A percentile compares a stretch with the other conserved stretches of the same genome.
These are phyloP conservation scores for Willisornis vidua DNA, from an alignment of 2,113 vertebrate species.

Conservation along the genomic window DNA sequence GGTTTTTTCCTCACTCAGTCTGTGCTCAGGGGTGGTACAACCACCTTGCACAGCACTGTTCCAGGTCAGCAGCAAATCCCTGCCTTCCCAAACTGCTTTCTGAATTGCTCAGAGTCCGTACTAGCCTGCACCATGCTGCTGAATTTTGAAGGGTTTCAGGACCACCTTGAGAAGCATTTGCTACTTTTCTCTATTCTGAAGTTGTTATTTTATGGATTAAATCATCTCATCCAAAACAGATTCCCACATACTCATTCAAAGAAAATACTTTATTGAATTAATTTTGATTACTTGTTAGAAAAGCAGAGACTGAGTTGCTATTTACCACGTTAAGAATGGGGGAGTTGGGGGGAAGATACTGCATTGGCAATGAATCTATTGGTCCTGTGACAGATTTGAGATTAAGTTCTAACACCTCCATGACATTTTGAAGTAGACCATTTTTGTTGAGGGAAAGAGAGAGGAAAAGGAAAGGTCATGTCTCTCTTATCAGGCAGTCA, in stretches of 20 bases:
- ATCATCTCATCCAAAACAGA: background rate
- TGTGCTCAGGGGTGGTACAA: background rate
- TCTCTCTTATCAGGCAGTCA: conserved; percentile 71
- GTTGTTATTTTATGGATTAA: background rate
- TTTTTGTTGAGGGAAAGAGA: conserved; percentile 67
- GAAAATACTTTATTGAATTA: background rate
- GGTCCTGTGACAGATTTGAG: conserved; percentile 65
- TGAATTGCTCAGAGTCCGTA: background rate
- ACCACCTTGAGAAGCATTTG: background rate
- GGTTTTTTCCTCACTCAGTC: background rate
- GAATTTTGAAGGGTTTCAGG: background rate
- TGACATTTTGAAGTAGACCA: conserved; percentile 74
- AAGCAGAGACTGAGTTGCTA: background rate
- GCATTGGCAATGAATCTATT: conserved; percentile 62
- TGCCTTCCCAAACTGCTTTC: background rate
- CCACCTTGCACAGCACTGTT: accelerated
- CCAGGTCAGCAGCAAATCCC: background rate
- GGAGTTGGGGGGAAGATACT: background rate
- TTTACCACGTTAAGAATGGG: background rate
- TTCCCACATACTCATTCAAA: background rate
- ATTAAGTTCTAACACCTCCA: conserved; percentile 67
- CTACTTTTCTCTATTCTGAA: background rate
- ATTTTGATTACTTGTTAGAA: background rate
- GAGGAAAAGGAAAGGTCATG: conserved; percentile 71
- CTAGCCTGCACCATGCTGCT: background rate